phyloP scores from a whole-genome alignment of 2,888 invertebrate genomes.

The Agonopterix subpropinquella region DNA sequence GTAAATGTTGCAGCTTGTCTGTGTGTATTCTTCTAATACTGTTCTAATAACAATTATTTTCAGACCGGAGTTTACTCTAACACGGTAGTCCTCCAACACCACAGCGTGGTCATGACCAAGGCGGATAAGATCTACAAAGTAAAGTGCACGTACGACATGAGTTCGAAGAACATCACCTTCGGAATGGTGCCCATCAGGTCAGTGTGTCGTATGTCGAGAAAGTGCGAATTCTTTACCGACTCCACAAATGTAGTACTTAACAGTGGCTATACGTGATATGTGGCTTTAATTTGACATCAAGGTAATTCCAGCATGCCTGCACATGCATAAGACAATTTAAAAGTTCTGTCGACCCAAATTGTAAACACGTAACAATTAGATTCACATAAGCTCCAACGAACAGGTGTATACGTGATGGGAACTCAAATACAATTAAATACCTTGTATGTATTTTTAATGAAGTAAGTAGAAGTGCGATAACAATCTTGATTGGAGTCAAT shows the following conservation, averaged over 20 bases:
- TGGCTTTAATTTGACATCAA: conserved; percentile 29
- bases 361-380: conserved; percentile 40
- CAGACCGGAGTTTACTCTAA: conserved; percentile 96
- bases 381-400: conserved; percentile 26
- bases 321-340: too few relatives aligned
- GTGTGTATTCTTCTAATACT: too few relatives aligned
- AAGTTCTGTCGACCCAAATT: not conserved
- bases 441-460: conserved; percentile 34
- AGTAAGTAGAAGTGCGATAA: conserved; percentile 25
- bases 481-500: conserved; percentile 27
- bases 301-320: conserved; percentile 16
- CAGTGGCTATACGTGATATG: conserved; percentile 38
- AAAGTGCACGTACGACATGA: conserved; percentile 97
- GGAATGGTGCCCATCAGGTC: conserved; percentile 97
- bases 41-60: not conserved
- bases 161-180: conserved; percentile 96
- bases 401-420: conserved; percentile 33
- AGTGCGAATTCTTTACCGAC: conserved; percentile 7
- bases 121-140: conserved; percentile 98
- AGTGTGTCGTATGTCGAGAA: conserved; percentile 22
- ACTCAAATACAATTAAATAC: conserved; percentile 25
- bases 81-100: conserved; percentile 95
- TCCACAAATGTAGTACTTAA: conserved; percentile 15
- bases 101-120: conserved; percentile 97
- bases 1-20: too few relatives aligned